Evolutionary conservation across 2,888 invertebrate genomes (phyloP).

Genomic region (Hydrotaea diabolus): DNA sequence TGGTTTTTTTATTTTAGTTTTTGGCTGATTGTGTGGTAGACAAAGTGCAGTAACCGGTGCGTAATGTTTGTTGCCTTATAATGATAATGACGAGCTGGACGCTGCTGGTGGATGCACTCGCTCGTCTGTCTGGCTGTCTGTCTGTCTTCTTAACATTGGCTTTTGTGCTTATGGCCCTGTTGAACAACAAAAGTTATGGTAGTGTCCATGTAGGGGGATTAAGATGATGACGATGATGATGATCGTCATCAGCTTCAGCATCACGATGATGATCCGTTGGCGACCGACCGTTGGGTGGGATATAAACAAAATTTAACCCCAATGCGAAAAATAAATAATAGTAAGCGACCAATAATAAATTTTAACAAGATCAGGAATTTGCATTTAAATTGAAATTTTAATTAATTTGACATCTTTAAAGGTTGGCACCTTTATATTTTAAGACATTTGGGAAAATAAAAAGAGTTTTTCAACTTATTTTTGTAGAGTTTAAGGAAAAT

Average conservation of each 20-base stretch:
- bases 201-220: slow-evolving; percentile 5
- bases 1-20: not conserved
- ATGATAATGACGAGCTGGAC: not conserved
- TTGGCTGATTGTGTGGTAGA: not conserved
- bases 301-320: slow-evolving; percentile 7
- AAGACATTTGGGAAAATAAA: too few species aligned
- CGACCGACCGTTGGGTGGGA: slow-evolving; percentile 5
- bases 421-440: too few species aligned
- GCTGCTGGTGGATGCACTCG: not conserved
- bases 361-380: too few species aligned
- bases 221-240: not conserved
- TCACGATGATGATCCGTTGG: too few species aligned
- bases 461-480: too few species aligned
- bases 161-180: too few species aligned
- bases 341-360: too few species aligned
- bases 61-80: slow-evolving; percentile 55
- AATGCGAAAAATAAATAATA: too few species aligned
- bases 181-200: not conserved
- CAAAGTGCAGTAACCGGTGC: slow-evolving; percentile 59
- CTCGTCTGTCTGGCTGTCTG: too few species aligned
- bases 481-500: too few species aligned
- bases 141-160: not conserved
- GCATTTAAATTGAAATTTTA: too few species aligned
- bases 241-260: not conserved
- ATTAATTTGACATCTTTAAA: too few species aligned